Conservation (phyloP, 2,797 vertebrate genomes). For the Gymnothorax reevesii region DNA sequence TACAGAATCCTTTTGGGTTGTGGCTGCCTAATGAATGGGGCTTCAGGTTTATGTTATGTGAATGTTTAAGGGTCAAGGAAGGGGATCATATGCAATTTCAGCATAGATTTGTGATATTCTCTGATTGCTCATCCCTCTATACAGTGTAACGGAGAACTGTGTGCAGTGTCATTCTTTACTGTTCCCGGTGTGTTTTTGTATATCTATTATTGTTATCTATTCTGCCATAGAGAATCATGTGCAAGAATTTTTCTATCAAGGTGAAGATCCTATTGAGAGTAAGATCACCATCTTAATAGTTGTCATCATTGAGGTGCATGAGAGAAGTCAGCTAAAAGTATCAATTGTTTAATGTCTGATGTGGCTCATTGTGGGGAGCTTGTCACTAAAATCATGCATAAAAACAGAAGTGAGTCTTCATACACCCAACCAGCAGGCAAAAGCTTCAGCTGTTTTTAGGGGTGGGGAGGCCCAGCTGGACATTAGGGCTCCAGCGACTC, state of each 20-base stretch:
- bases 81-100: neutral
- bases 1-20: neutral
- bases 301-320: neutral
- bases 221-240: neutral
- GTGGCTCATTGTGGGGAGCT: neutral
- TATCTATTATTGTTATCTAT: neutral
- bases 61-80: neutral
- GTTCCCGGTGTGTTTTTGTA: neutral
- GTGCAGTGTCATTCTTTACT: neutral
- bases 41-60: neutral
- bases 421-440: no score
- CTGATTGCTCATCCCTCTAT: neutral
- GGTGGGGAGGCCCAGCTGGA: neutral
- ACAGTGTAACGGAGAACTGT: neutral
- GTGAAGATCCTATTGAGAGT: neutral
- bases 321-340: neutral
- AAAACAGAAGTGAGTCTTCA: neutral
- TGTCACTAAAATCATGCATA: neutral
- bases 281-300: neutral
- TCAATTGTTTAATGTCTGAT: neutral
- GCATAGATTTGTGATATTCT: neutral
- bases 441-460: no score
- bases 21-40: neutral
- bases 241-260: no score
- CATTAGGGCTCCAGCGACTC: neutral